Evolutionary conservation across 2,113 vertebrate species (phyloP), one percentile per base, ranked within the genome.

Genomic region (Tupaia chinensis): DNA sequence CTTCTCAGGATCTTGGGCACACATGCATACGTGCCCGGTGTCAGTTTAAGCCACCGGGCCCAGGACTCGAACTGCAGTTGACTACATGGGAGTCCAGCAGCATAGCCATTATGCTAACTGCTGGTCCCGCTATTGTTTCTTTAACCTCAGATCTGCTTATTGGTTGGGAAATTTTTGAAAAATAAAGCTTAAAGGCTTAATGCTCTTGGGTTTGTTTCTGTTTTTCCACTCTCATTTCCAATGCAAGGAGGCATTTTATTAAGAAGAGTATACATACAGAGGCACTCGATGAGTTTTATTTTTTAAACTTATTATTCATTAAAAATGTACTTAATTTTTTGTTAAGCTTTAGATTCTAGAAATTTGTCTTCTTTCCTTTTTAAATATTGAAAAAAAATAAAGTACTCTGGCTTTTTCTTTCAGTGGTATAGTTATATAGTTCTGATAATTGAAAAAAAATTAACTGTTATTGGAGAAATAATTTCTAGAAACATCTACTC

Each of bases 291-390:
- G 65, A 44, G 6, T 54, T 61, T 81, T 92, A 63, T 34, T 89
- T 91, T 84, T 87, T 66, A 60, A 95, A 56, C 29, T 77, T 70
- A 60, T 32, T 91, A 16, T 54, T 85, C n/a, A 73, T 86, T 79
- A 76, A 85, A 77, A 85, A 9, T 80, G 15, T 80, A 65, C 63
- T 93, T 89, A 22, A 82, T 89, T 95, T 89, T 29, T 1, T 80
- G 0, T 58, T 79, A 81, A 16, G 2, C 22, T 85, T 94, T 63
- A 17, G n/a, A 63, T 13, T 92, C 34, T 68, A 72, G 22, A 63
- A 58, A 54, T 25, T 88, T 79, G 56, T 32, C n/a, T 80, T 91
- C 15, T 58, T 69, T 69, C 19, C 20, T 81, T 78, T 68, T 7
- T 69, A 65, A 77, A 12, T 9, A 87, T 80, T 53, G 56, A n/a